Base-by-base conservation (phyloP, 2,888 invertebrate genomes). In the Cheilosia grossa region DNA sequence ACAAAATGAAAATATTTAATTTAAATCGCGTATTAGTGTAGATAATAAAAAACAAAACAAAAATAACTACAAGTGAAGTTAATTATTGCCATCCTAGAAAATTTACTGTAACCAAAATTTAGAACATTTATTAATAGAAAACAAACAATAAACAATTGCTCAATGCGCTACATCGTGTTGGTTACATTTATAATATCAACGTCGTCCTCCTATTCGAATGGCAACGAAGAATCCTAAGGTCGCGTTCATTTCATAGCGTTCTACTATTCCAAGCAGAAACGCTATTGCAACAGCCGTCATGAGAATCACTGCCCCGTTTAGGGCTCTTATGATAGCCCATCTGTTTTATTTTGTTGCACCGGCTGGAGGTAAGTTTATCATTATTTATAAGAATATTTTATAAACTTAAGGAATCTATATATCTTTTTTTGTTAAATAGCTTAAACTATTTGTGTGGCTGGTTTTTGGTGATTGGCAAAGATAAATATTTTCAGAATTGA, bases 301-400 rank as follows among this genome's bases (percentile, higher is more conserved):
- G 92, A 91, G 90, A 90, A 90, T 90, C 89, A 90, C 89, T 88
- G 88, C 89, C 88, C 90, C 90, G 81, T 90, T 91, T 88, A 88
- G 90, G 89, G 89, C 90, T 88, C 89, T 92, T 88, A 89, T 91
- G 89, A 89, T 92, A 89, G 90, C 91, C 90, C 92, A 92, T 89
- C 89, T 92, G 74, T 90, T 91, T 88, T 90, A 90, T 85, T 89
- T 90, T 88, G 91, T 91, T 87, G 89, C 91, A 89, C 90, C 90
- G 88, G 92, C 91, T 88, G 92, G 92, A 89, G 92, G 92, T 92
- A 89, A 91, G 92, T 91, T 44, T 37, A 6, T 59, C 56, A 63
- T 44, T 73, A 63, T 44, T 73, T 27, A 7, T 24, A 9, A 27
- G 19, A 37, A 44, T 54, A 17, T n/a, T 42, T 49, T 37, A 44